Conservation (phyloP, 2,888 invertebrate species). For the Tinea pellionella region DNA sequence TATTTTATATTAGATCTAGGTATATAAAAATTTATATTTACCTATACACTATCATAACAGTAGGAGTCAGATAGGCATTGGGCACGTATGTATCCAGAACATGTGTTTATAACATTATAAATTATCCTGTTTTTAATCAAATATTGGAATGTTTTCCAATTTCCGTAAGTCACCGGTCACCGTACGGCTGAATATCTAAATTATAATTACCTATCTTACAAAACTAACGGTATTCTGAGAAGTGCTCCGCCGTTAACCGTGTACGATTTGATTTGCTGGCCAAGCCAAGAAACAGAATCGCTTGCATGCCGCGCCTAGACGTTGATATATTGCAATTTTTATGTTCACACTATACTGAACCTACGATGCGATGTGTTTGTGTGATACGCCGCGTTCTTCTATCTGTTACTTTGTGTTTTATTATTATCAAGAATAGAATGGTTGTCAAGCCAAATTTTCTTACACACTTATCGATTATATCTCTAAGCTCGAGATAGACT, state of each 20-base stretch:
- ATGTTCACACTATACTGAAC: conserved; percentile 25
- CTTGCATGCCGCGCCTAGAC: conserved; percentile 26
- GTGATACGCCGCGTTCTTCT: not conserved
- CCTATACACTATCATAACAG: too few species aligned
- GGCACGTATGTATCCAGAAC: too few species aligned
- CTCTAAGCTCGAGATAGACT: not conserved
- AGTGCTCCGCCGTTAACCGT: not conserved
- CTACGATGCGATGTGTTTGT: conserved; percentile 26
- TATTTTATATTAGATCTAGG: too few species aligned
- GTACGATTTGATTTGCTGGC: not conserved
- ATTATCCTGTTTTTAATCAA: too few species aligned
- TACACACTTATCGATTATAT: not conserved
- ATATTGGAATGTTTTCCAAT: too few species aligned
- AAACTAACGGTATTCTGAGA: not conserved
- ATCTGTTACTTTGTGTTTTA: not conserved
- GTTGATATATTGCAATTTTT: conserved; percentile 44
- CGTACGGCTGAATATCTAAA: not conserved
- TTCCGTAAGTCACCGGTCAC: too few species aligned
- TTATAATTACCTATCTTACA: not conserved
- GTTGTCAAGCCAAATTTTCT: not conserved
- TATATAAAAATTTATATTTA: too few species aligned
- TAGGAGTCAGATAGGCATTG: too few species aligned
- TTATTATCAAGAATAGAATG: not conserved
- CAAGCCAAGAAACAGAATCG: conserved; percentile 12
- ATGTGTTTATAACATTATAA: too few species aligned